Evolutionary conservation across 2,113 vertebrate species (phyloP).

Genomic region (Butorides virescens): DNA sequence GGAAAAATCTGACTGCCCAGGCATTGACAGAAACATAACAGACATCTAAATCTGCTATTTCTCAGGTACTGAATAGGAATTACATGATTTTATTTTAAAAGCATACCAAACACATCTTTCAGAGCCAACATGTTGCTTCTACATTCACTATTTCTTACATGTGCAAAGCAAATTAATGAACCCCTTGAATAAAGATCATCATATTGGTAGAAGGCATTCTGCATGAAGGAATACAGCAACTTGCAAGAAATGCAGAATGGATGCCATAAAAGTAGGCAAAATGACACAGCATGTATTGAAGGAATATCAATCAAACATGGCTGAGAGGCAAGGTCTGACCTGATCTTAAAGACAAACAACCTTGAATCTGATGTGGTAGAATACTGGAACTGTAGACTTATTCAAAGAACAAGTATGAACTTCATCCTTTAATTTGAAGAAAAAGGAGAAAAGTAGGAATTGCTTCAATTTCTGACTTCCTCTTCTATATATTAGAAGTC

Average conservation of each 20-base stretch:
- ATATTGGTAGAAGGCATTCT: neutral
- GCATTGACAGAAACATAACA: rapidly evolving
- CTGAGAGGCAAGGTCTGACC: neutral
- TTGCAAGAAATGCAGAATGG: neutral
- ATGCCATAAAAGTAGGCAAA: neutral
- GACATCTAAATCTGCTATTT: neutral
- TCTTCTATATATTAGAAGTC: neutral
- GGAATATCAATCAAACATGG: neutral
- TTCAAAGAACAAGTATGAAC: neutral
- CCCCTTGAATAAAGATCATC: neutral
- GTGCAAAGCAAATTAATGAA: neutral
- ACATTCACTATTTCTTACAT: neutral
- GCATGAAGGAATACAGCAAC: neutral
- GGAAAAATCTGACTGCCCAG: neutral
- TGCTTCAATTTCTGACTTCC: neutral
- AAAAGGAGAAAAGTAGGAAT: neutral
- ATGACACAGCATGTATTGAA: neutral
- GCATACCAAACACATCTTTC: neutral
- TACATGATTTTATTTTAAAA: neutral
- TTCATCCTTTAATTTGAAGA: neutral
- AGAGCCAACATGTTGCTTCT: neutral
- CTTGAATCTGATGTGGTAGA: neutral
- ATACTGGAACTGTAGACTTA: neutral
- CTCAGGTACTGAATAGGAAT: neutral
- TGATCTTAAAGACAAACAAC: neutral